phyloP scores from a whole-genome alignment of 2,888 invertebrate genomes.

The Lasioglossum marginatum region DNA sequence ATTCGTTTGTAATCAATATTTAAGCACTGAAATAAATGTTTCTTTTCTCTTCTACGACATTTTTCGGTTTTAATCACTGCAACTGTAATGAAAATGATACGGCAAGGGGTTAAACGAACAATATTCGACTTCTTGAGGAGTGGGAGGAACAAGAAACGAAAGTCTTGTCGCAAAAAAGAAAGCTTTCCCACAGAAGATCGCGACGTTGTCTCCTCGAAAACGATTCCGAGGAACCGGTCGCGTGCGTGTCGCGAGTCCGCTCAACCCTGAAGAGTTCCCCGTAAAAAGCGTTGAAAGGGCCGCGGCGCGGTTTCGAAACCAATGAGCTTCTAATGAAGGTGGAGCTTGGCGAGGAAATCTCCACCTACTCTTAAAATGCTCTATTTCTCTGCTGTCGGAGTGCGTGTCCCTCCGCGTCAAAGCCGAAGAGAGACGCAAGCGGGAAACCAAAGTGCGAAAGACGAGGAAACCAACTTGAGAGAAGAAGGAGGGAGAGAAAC shows the following conservation, averaged over 20 bases:
- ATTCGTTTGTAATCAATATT: no score
- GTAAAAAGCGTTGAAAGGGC: constrained; percentile 31
- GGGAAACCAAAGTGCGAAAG: neutral
- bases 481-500: constrained; percentile 22
- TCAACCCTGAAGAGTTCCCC: constrained; percentile 16
- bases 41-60: no score
- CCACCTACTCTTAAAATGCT: constrained; percentile 84
- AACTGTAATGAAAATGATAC: no score
- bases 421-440: constrained; percentile 31
- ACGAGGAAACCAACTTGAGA: neutral
- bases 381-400: constrained; percentile 77
- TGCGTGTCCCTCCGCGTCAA: constrained; percentile 51
- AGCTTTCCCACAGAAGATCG: neutral
- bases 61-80: no score
- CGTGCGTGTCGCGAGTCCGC: constrained; percentile 36
- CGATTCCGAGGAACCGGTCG: constrained; percentile 16
- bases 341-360: constrained; percentile 81
- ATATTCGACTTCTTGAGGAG: neutral
- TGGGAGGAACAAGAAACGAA: neutral
- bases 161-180: neutral
- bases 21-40: no score
- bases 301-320: constrained; percentile 73
- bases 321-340: constrained; percentile 83
- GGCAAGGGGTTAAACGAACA: no score
- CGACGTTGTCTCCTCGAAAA: neutral